Evolutionary conservation across 2,888 invertebrate species (phyloP).

Genomic region (Rhaphigaster nebulosa): DNA sequence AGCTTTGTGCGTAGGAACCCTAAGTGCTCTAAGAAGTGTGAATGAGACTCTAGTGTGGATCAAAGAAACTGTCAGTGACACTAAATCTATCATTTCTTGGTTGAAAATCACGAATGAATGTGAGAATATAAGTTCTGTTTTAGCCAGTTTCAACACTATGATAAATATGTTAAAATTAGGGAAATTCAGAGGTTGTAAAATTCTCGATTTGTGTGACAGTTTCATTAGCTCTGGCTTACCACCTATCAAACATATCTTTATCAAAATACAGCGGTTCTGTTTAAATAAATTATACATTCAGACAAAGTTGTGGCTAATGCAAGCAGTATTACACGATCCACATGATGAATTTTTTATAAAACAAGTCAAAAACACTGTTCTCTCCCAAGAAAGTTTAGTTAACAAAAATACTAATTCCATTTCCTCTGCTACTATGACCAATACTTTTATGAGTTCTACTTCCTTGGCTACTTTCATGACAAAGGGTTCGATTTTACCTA

Average conservation of each 20-base stretch:
- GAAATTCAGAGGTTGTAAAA: constrained; percentile 59
- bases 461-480: not conserved
- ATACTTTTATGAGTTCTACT: not conserved
- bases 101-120: constrained; percentile 53
- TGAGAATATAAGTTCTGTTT: constrained; percentile 19
- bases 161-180: constrained; percentile 56
- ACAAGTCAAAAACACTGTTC: not conserved
- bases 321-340: constrained; percentile 61
- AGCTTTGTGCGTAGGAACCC: constrained; percentile 60
- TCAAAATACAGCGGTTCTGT: constrained; percentile 58
- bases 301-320: constrained; percentile 58
- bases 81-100: constrained; percentile 51
- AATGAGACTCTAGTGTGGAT: constrained; percentile 53
- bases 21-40: constrained; percentile 44
- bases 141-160: constrained; percentile 54
- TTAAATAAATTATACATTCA: constrained; percentile 61
- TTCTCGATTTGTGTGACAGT: constrained; percentile 61
- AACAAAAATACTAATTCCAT: not conserved
- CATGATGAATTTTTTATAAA: constrained; percentile 61
- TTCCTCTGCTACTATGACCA: not conserved
- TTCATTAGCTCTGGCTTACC: constrained; percentile 51
- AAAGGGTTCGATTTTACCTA: not conserved
- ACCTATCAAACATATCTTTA: constrained; percentile 51
- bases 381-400: not conserved
- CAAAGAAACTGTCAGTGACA: constrained; percentile 42